phyloP scores from a whole-genome alignment of 1,140 invertebrate species.

The Trichogramma pretiosum region DNA sequence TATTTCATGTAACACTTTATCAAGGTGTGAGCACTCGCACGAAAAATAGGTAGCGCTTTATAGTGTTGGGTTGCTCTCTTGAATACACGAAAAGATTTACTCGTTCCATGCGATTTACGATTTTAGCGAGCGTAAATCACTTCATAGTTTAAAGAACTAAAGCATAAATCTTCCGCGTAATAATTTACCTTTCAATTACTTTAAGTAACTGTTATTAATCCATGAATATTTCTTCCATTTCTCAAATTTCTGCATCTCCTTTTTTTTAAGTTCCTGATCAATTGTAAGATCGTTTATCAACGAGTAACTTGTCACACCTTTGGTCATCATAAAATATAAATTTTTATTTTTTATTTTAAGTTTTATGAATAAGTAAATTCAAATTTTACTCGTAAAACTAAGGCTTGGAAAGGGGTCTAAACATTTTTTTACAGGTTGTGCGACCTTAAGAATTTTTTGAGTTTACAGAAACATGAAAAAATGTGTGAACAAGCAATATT shows the following conservation, averaged over 20 bases:
- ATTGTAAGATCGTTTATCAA: conserved; percentile 44
- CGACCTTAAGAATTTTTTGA: no score
- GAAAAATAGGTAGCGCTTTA: conserved; percentile 1
- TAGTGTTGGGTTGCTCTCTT: no score
- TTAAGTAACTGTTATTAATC: conserved; percentile 9
- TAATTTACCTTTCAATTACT: conserved; percentile 21
- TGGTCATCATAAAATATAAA: no score
- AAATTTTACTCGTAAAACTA: no score
- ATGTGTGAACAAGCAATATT: no score
- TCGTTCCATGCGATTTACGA: conserved; percentile 19
- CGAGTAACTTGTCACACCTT: conserved; percentile 46
- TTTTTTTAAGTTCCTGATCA: not conserved
- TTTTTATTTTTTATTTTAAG: no score
- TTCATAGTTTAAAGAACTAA: conserved; percentile 16
- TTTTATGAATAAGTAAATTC: no score
- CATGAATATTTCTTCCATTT: not conserved
- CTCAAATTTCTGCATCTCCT: not conserved
- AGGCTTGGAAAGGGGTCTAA: no score
- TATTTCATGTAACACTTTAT: no score
- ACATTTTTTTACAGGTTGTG: no score
- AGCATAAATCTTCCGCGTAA: conserved; percentile 19
- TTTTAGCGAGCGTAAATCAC: conserved; percentile 19
- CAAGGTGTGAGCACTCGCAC: not conserved
- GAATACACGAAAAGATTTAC: conserved; percentile 15
- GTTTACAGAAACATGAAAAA: no score